phyloP scores from a whole-genome alignment of 1,140 invertebrate genomes.

The Drosophila simulans region DNA sequence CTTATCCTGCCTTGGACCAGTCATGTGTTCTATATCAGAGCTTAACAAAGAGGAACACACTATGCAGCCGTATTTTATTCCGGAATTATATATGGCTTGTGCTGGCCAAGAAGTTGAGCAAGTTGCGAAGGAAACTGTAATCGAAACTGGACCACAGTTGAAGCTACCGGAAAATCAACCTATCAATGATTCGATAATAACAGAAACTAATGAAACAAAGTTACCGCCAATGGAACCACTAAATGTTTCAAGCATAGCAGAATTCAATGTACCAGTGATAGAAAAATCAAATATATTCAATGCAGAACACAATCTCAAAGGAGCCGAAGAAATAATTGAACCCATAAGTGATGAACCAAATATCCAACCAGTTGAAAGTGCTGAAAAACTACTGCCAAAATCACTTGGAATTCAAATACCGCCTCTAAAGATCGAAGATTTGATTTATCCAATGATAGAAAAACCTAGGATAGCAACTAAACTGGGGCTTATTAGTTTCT shows the following conservation, averaged over 20 bases:
- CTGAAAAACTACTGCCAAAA: background rate
- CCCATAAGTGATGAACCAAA: background rate
- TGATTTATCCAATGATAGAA: background rate
- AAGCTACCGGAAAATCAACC: background rate
- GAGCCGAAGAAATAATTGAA: background rate
- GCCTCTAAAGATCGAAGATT: background rate
- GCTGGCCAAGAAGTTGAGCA: background rate
- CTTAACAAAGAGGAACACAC: background rate
- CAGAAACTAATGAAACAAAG: background rate
- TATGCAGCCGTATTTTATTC: conserved; percentile 17
- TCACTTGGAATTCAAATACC: background rate
- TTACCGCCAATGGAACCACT: background rate
- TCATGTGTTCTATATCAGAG: background rate
- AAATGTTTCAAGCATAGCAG: background rate
- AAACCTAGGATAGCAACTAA: background rate
- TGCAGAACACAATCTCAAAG: background rate
- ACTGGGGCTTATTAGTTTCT: background rate
- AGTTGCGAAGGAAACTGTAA: background rate
- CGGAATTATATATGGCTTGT: conserved; percentile 20
- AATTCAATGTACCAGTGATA: background rate
- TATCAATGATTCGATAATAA: background rate
- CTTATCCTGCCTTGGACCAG: background rate
- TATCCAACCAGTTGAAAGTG: background rate
- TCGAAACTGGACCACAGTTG: background rate
- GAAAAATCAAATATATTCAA: background rate